Base-by-base conservation (phyloP, 30 jellyfish, hydroid and myxozoan species). In the Hydractinia symbiolongicarpus region DNA sequence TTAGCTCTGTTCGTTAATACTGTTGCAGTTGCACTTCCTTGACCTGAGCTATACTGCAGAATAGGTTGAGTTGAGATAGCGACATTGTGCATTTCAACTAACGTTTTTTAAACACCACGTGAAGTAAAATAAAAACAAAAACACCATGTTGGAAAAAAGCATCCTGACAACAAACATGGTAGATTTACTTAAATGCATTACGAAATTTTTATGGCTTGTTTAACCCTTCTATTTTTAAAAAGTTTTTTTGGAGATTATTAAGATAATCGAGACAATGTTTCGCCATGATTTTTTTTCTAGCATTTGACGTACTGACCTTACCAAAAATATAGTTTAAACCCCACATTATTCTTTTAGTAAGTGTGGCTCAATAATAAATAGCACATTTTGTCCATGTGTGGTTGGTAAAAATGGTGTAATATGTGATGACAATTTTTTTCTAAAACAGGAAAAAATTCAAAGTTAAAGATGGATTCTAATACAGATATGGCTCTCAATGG, bases 11-110 rank as follows among this genome's bases (percentile, higher is more conserved):
- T 71, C 9, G 80, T 71, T 15, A 71, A 58, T n/a, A 50, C 80
- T n/a, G 80, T 71, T 71, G 80, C 8, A 19, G 80, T 71, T 19
- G 60, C 44, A 71, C 66, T 54, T 8, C 80, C 80, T 50, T 71
- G 80, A 49, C 80, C 53, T 11, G 50, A 20, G 30, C 40, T 70
- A 71, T 9, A 9, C 40, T 19, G 53, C 4, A 14, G 10, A 9
- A 19, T 11, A 8, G 19, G 74, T 51, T 64, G 73, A 40, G 73
- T 62, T 62, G 8, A 44, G 8, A 13, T 64, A 7, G 2, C 40
- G 4, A 9, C 16, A 64, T 8, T 64, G 40, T 7, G 9, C 52
- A 13, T 64, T 11, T 16, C 17, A 11, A 16, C 15, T 58, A 13
- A 11, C 3, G 15, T 16, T 11, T 13, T 4, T 64, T 64, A 7